Percentiles rank a stretch among this genome's conserved stretches.
phyloP scores from a whole-genome alignment of 2,113 vertebrate genomes.

The Melanostigma gelatinosum region DNA sequence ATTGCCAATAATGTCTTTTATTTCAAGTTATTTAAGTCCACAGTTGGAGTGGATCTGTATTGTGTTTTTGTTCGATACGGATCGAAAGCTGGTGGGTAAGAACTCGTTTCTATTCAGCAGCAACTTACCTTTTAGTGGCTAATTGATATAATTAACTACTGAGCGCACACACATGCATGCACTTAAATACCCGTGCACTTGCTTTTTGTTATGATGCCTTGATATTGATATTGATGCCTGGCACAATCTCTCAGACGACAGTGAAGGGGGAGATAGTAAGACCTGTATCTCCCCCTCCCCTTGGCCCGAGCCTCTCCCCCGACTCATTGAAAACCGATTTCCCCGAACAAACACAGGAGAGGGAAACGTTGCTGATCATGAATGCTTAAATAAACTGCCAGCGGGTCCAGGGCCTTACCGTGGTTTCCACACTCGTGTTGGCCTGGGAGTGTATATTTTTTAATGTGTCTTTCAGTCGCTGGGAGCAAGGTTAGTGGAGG shows the following conservation, averaged over 20 bases:
- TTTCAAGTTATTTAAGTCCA: not conserved
- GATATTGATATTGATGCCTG: not conserved
- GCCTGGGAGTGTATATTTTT: not conserved
- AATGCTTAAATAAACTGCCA: constrained; percentile 1
- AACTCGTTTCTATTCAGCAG: not conserved
- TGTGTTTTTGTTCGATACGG: not conserved
- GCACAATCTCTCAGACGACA: not conserved
- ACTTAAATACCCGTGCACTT: not conserved
- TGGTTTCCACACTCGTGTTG: not conserved
- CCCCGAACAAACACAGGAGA: constrained; percentile 12
- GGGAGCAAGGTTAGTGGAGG: not conserved
- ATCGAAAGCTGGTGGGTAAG: not conserved
- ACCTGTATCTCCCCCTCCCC: not conserved
- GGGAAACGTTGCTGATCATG: constrained; percentile 8
- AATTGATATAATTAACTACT: not conserved
- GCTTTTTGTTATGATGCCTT: not conserved
- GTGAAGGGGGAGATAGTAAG: not conserved
- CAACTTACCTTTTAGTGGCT: not conserved
- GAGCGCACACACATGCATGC: too few relatives aligned
- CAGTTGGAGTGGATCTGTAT: not conserved
- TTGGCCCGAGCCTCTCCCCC: not conserved
- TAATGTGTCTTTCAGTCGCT: not conserved
- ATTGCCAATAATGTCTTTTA: not conserved
- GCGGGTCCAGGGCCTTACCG: not conserved
- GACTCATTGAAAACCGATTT: constrained; percentile 19